Evolutionary conservation across 2,888 invertebrate species (phyloP).

Genomic region (Neocrepidodera transversa): DNA sequence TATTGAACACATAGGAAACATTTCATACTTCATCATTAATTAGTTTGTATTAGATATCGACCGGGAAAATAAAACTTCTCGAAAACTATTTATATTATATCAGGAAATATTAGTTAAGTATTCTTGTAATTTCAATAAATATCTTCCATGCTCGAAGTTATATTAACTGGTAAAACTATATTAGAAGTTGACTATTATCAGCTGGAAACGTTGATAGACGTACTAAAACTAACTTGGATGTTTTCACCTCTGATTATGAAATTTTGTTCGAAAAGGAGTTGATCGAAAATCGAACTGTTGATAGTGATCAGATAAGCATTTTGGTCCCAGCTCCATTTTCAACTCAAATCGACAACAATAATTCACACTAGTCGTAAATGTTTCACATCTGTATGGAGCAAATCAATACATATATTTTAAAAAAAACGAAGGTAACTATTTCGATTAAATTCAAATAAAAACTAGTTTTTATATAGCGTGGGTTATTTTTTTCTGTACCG

Average conservation of each 20-base stretch:
- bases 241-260: slow-evolving; percentile 5
- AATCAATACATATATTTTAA: slow-evolving; percentile 2
- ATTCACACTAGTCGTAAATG: neutral
- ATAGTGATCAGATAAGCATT: slow-evolving; percentile 6
- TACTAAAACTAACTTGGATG: neutral
- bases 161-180: no score
- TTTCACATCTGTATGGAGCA: slow-evolving; percentile 4
- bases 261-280: neutral
- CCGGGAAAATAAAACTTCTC: no score
- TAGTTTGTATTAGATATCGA: no score
- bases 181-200: no score
- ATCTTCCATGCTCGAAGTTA: no score
- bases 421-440: slow-evolving; percentile 1
- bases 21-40: slow-evolving; percentile 19
- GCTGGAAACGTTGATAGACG: neutral
- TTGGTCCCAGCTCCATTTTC: neutral
- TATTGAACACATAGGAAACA: slow-evolving; percentile 8
- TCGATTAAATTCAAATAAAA: no score
- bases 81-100: no score
- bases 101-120: no score
- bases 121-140: no score
- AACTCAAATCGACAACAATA: neutral
- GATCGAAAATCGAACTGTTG: slow-evolving; percentile 13
- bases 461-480: no score
- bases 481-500: no score